Evolutionary conservation across 2,888 invertebrate genomes (phyloP).

Genomic region (Apodemia hepburni): DNA sequence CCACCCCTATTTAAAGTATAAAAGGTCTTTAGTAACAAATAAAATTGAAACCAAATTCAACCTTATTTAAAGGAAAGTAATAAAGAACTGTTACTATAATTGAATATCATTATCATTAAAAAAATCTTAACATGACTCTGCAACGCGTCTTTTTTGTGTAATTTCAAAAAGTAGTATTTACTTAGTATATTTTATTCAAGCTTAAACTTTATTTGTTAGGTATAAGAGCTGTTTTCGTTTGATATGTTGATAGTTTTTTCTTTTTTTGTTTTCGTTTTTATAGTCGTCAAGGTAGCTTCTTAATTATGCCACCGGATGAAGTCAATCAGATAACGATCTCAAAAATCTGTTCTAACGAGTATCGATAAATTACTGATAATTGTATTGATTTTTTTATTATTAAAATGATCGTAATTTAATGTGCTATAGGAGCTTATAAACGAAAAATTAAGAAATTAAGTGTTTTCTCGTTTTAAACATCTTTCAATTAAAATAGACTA

Average conservation of each 20-base stretch:
- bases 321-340: conserved; percentile 14
- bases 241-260: background rate
- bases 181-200: background rate
- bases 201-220: background rate
- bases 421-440: background rate
- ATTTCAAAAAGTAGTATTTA: background rate
- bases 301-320: conserved; percentile 15
- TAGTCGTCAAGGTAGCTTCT: conserved; percentile 10
- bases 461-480: background rate
- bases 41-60: background rate
- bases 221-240: background rate
- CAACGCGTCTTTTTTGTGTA: background rate
- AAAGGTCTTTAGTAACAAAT: background rate
- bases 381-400: conserved; percentile 4
- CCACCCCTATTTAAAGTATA: background rate
- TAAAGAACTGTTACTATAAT: conserved; percentile 3
- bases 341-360: conserved; percentile 13
- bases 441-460: background rate
- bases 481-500: too few species aligned
- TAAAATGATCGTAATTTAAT: conserved; percentile 1
- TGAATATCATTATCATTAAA: conserved; percentile 2
- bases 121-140: conserved; percentile 11
- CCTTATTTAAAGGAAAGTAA: background rate
- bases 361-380: conserved; percentile 11
- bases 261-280: background rate